phyloP scores from a whole-genome alignment of 2,113 vertebrate genomes.

The Pelvicachromis taeniatus region DNA sequence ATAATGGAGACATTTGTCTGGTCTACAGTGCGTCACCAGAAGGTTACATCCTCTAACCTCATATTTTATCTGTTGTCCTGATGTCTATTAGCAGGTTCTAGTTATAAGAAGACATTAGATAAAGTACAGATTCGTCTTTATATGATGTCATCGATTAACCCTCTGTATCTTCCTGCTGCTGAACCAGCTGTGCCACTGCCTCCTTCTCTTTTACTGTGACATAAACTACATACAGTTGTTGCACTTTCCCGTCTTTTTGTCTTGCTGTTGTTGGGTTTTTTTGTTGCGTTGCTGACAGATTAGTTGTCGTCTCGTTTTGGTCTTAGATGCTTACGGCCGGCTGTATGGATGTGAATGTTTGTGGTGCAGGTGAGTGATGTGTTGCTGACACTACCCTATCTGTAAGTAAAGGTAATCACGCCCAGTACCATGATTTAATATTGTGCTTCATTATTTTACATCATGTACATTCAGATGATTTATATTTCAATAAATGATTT shows the following conservation, averaged over 20 bases:
- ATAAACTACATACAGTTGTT: constrained; percentile 88
- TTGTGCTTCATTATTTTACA: constrained; percentile 65
- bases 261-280: background rate
- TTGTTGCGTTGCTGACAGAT: constrained; percentile 22
- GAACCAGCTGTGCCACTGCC: constrained; percentile 94
- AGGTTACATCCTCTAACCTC: constrained; percentile 48
- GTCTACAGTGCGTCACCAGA: background rate
- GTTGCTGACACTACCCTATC: constrained; percentile 74
- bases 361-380: constrained; percentile 56
- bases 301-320: constrained; percentile 16
- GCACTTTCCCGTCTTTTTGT: constrained; percentile 79
- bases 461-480: constrained; percentile 80
- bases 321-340: constrained; percentile 73
- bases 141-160: constrained; percentile 87
- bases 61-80: background rate
- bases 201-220: constrained; percentile 81
- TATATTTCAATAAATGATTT: constrained; percentile 84
- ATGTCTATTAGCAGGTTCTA: constrained; percentile 47
- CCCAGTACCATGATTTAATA: constrained; percentile 66
- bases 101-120: constrained; percentile 76
- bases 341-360: constrained; percentile 76
- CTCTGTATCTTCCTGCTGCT: constrained; percentile 73
- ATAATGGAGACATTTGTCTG: background rate
- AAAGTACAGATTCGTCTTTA: constrained; percentile 50
- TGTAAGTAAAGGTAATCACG: constrained; percentile 67